phyloP scores from a whole-genome alignment of 2,797 vertebrate genomes.

The Hypotaenidia philippensis region DNA sequence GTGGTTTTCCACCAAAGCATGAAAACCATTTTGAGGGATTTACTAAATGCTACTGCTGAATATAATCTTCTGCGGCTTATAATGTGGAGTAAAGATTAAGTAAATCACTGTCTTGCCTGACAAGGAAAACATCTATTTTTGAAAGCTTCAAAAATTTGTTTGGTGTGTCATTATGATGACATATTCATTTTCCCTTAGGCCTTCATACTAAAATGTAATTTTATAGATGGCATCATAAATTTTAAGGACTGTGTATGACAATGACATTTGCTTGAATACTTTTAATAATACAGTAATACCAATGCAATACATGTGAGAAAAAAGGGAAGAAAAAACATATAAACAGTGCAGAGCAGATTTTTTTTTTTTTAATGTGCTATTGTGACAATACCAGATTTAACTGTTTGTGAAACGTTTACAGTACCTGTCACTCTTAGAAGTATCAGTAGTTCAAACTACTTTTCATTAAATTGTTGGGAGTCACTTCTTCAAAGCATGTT shows the following conservation, averaged over 20 bases:
- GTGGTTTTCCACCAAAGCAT: slow-evolving; percentile 61
- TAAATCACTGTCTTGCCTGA: slow-evolving; percentile 70
- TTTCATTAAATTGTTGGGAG: neutral
- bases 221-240: slow-evolving; percentile 5
- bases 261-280: neutral
- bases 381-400: neutral
- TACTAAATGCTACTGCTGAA: slow-evolving; percentile 53
- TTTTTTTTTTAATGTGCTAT: neutral
- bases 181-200: slow-evolving; percentile 50
- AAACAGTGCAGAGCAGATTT: neutral
- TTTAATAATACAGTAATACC: neutral
- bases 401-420: neutral
- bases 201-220: slow-evolving; percentile 1
- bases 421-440: neutral
- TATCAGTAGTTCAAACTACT: neutral
- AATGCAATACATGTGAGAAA: neutral
- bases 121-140: slow-evolving; percentile 70
- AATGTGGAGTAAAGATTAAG: slow-evolving; percentile 63
- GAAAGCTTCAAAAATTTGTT: slow-evolving; percentile 59
- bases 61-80: slow-evolving; percentile 67
- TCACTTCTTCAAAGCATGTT: neutral
- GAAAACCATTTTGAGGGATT: slow-evolving; percentile 58
- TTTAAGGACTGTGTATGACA: neutral
- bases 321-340: accelerated
- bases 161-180: slow-evolving; percentile 62